Conservation (phyloP, 2,113 vertebrate genomes). For the Dunckerocampus dactyliophorus region DNA sequence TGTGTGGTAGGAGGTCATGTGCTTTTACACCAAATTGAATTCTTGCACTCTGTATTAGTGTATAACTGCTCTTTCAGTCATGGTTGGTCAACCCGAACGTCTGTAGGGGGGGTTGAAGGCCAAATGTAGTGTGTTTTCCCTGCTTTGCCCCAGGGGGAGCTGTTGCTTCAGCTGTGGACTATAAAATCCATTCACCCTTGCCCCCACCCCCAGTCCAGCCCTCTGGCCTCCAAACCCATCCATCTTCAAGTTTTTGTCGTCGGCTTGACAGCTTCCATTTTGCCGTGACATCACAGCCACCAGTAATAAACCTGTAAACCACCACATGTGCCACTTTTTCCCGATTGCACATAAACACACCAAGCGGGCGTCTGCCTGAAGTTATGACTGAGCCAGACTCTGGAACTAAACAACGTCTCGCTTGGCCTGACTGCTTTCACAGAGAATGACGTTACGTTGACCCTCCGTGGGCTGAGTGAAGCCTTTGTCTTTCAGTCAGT, state of each 20-base stretch:
- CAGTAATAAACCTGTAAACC: slow-evolving; percentile 28
- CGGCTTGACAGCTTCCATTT: slow-evolving; percentile 9
- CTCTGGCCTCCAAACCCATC: slow-evolving; percentile 1
- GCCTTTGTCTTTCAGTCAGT: background rate
- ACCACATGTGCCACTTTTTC: slow-evolving; percentile 41
- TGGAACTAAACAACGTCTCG: slow-evolving; percentile 19
- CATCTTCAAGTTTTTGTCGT: background rate
- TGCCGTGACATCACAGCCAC: slow-evolving; percentile 17
- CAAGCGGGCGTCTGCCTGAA: slow-evolving; percentile 29
- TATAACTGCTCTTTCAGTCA: background rate
- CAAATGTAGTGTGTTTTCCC: slow-evolving; percentile 27
- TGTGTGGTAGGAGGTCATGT: slow-evolving; percentile 1
- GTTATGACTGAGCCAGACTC: slow-evolving; percentile 45
- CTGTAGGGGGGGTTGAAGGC: background rate
- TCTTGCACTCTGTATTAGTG: background rate
- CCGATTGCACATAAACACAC: slow-evolving; percentile 34
- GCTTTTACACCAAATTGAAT: background rate
- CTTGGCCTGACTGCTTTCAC: slow-evolving; percentile 4
- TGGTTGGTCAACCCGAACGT: background rate
- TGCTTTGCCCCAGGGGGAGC: slow-evolving; percentile 64
- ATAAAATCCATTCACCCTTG: background rate
- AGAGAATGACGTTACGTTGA: background rate
- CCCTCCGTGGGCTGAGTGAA: slow-evolving; percentile 22
- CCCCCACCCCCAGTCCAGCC: background rate
- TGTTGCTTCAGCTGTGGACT: slow-evolving; percentile 54